Conservation (phyloP, 2,797 vertebrate species). For the Synaphobranchus kaupii region DNA sequence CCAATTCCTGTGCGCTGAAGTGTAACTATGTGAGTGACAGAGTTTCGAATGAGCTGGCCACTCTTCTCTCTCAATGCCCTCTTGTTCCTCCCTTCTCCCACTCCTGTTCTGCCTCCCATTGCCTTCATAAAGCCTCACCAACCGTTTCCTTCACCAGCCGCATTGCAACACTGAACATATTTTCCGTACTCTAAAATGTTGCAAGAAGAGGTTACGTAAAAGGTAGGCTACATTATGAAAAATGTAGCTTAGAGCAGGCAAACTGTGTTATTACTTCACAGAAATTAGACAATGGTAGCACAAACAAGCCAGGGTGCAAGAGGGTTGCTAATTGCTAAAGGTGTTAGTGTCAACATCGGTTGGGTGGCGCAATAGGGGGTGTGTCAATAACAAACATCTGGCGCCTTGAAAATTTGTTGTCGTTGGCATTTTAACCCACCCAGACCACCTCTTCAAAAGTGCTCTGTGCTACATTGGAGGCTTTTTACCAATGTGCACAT, state of each 20-base stretch:
- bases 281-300: neutral
- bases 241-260: neutral
- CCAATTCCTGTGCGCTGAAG: neutral
- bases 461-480: too few relatives aligned
- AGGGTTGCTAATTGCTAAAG: too few relatives aligned
- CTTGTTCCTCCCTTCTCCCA: constrained; percentile 17
- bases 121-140: neutral
- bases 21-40: neutral
- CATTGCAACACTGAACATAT: neutral
- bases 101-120: neutral
- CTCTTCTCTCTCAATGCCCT: neutral
- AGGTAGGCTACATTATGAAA: constrained; percentile 5
- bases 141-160: neutral
- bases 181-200: constrained; percentile 21
- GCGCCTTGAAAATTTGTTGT: too few relatives aligned
- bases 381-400: too few relatives aligned
- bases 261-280: neutral
- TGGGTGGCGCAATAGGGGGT: too few relatives aligned
- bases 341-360: too few relatives aligned
- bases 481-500: too few relatives aligned
- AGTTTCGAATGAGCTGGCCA: neutral
- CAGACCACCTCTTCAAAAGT: too few relatives aligned
- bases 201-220: neutral
- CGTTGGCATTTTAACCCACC: too few relatives aligned
- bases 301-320: too few relatives aligned